Evolutionary conservation across 53 echinoderm and acorn worm species (phyloP).

Genomic region (Patiria pectinifera): DNA sequence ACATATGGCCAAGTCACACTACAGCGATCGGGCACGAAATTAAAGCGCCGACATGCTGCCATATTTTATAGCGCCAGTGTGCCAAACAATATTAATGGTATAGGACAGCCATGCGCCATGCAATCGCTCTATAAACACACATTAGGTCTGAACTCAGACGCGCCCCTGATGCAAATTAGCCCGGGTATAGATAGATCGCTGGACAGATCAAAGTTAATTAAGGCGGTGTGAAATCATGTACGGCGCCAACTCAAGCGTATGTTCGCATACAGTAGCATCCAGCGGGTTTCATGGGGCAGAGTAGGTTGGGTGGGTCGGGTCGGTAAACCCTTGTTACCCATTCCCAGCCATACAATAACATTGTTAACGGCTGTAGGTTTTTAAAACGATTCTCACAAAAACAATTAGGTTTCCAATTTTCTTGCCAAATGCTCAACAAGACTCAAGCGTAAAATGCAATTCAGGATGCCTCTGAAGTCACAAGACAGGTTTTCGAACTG

Average conservation of each 20-base stretch:
- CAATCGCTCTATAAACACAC: neutral
- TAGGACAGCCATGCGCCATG: neutral
- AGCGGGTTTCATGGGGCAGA: too few relatives aligned
- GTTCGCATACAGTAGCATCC: conserved; percentile 2
- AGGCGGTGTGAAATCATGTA: conserved; percentile 32
- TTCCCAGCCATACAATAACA: too few relatives aligned
- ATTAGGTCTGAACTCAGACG: conserved; percentile 11
- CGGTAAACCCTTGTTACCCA: too few relatives aligned
- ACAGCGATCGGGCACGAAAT: neutral
- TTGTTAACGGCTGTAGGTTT: too few relatives aligned
- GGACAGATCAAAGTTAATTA: conserved; percentile 41
- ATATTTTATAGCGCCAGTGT: neutral
- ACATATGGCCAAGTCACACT: conserved; percentile 19
- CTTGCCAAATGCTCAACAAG: too few relatives aligned
- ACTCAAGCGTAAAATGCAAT: too few relatives aligned
- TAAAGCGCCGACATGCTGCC: neutral
- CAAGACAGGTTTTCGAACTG: too few relatives aligned
- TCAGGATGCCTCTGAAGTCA: too few relatives aligned
- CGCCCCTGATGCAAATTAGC: conserved; percentile 10
- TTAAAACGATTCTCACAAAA: too few relatives aligned
- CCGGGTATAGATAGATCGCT: neutral
- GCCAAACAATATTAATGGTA: too few relatives aligned
- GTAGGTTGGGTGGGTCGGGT: too few relatives aligned
- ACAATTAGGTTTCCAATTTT: too few relatives aligned
- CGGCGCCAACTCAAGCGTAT: neutral